Base-by-base conservation (phyloP, 2,797 vertebrate species). In the Ambastaia sidthimunki region DNA sequence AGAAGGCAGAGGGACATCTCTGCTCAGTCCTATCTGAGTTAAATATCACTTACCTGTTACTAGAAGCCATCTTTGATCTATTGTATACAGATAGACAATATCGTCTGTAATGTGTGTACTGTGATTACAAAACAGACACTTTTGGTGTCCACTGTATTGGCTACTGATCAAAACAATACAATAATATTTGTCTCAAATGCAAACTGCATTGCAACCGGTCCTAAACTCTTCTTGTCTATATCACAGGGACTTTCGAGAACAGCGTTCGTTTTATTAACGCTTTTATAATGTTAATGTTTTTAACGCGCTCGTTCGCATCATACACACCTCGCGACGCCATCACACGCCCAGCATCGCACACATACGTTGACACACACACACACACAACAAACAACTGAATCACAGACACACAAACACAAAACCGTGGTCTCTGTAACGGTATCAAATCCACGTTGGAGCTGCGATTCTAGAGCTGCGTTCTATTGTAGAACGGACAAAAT, bases 231-330 rank as follows among this genome's bases (percentile, higher is more conserved):
- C 34, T 91, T 89, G 89, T 87, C 82, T 91, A 89, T 92, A 87
- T 92, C 91, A 85, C 90, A 88, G 91, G 93, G 96, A 95, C 85
- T 90, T 93, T 97, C 96, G 90, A 95, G 96, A 97, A 96, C 92
- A 94, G 93, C n/a, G n/a, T 87, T 93, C 91, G 89, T 89, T 92
- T 88, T 85, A 84, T 95, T 94, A 95, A 95, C 93, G 93, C 93
- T 37, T 94, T 93, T 91, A 87, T 50, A 21, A n/a, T n/a, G n/a
- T n/a, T n/a, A n/a, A n/a, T n/a, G n/a, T 84, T 89, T 88, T 83
- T 76, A 86, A 82, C 77, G 6, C n/a, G 6, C 89, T 86, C 88
- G 88, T 88, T 88, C 23, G 25, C 65, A 89, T 88, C 89, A 80
- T 76, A 66, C 79, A 82, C 85, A 89, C 87, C 87, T 88, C 72